A percentile compares a stretch with the other conserved stretches of the same genome.
These are phyloP conservation scores for Lampris incognitus DNA, from an alignment of 2,113 vertebrate species.

Conservation along the genomic window DNA sequence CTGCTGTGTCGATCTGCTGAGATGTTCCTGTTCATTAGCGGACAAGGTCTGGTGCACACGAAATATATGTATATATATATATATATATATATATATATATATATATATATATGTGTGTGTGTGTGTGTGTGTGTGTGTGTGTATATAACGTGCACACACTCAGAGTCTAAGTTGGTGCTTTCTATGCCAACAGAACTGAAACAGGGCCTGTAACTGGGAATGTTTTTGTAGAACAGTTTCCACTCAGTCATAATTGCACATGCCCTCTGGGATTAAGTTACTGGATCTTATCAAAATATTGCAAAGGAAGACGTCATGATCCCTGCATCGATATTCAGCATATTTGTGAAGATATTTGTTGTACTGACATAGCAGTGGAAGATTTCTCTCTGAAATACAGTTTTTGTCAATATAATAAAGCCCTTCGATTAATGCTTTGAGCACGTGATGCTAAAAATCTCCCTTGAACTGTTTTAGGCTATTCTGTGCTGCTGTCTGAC, in stretches of 20 bases:
- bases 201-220: background rate
- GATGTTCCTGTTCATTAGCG: too few species aligned
- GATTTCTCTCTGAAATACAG: slow-evolving; percentile 1
- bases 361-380: background rate
- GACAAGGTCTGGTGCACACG: too few species aligned
- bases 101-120: too few species aligned
- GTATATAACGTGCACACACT: too few species aligned
- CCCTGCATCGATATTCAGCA: slow-evolving; percentile 42
- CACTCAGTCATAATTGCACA: slow-evolving; percentile 51
- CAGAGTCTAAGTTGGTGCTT: too few species aligned
- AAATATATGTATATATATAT: too few species aligned
- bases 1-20: too few species aligned
- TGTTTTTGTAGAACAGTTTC: slow-evolving; percentile 46
- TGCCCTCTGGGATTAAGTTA: slow-evolving; percentile 41
- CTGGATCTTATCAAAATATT: slow-evolving; percentile 40
- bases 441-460: background rate
- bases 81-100: too few species aligned
- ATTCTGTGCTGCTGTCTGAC: background rate
- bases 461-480: background rate
- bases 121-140: too few species aligned
- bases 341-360: slow-evolving; percentile 43
- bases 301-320: slow-evolving; percentile 49
- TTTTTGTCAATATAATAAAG: background rate
- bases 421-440: background rate
- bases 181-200: too few species aligned